Percentiles rank a stretch among this genome's conserved stretches.
These are phyloP conservation scores for Agapornis roseicollis DNA, from an alignment of 2,113 vertebrate genomes.

Conservation along the genomic window DNA sequence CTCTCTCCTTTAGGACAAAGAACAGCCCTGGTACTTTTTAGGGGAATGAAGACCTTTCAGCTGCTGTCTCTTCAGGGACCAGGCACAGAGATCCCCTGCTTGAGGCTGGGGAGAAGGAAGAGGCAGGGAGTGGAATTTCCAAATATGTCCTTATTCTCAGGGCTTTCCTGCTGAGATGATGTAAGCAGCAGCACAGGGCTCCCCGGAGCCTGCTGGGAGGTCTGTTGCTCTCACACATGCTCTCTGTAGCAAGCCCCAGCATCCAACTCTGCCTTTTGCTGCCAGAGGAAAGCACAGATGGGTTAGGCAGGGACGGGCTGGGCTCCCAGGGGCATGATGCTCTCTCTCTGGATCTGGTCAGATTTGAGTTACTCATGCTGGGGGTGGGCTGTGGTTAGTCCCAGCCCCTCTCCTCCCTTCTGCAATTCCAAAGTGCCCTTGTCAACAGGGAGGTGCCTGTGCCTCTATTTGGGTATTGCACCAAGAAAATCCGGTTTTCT, in stretches of 20 bases:
- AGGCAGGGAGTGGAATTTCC: neutral
- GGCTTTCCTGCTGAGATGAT: neutral
- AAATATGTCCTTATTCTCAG: neutral
- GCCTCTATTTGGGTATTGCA: neutral
- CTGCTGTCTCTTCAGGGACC: neutral
- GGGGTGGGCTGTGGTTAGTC: neutral
- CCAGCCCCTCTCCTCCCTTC: neutral
- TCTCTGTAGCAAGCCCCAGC: rapidly evolving
- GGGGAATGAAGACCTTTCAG: neutral
- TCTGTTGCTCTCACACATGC: neutral
- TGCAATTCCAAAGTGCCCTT: neutral
- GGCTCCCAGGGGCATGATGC: neutral
- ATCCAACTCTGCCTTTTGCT: neutral
- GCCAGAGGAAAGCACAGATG: neutral
- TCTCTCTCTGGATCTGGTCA: neutral
- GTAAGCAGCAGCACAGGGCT: neutral
- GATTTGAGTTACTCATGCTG: neutral
- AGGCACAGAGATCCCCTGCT: neutral
- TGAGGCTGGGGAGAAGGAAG: neutral
- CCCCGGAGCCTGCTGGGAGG: neutral
- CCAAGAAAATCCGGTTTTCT: neutral
- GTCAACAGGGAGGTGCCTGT: neutral
- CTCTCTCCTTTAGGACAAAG: neutral
- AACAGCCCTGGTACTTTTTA: neutral
- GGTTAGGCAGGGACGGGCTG: neutral